Base-by-base conservation (phyloP, 2,113 vertebrate genomes). In the Anser brachyrhynchus region DNA sequence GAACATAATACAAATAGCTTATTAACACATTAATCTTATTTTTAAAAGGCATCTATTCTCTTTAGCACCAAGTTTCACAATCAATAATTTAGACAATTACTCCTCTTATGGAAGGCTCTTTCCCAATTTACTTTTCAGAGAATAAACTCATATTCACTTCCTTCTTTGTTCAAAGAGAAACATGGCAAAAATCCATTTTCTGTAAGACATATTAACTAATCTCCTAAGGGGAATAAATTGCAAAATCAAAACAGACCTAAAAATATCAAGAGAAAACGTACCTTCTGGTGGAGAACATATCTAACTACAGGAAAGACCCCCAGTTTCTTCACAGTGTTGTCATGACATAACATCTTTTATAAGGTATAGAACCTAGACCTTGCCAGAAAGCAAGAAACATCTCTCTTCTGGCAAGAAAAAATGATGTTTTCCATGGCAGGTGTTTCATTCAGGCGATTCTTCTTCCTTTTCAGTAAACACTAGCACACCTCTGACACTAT, bases 91-190 rank as follows among this genome's bases (percentile, higher is more conserved):
- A 89, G 87, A 84, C 84, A 90, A 81, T 88, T 91, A 72, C 31
- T 95, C 41, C 76, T 92, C 91, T 95, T 81, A 93, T 4, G 0
- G 93, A 89, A 92, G 62, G 46, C 81, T 61, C 65, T 80, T 92
- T 85, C 82, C 84, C 64, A 78, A 83, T 91, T 95, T 97, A 87
- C 88, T 96, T 97, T 96, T 84, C 89, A 91, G 75, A 80, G 84
- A 74, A 84, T 84, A 97, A 97, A 94, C 95, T 93, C 69, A 95
- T 80, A 95, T 92, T 94, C 73, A 81, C 73, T 96, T 97, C 87
- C 89, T 96, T 87, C 87, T 75, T 83, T 96, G 77, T 94, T 97
- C 91, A 97, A 97, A 96, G 90, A 97, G 96, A 96, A 95, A 96
- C 77, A 89, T 96, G 96, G 72, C 95, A 97, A 90, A 51, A 18